A percentile compares a stretch with the other conserved stretches of the same genome.
phyloP scores from a whole-genome alignment of 2,113 vertebrate species.

The Marmota monax region DNA sequence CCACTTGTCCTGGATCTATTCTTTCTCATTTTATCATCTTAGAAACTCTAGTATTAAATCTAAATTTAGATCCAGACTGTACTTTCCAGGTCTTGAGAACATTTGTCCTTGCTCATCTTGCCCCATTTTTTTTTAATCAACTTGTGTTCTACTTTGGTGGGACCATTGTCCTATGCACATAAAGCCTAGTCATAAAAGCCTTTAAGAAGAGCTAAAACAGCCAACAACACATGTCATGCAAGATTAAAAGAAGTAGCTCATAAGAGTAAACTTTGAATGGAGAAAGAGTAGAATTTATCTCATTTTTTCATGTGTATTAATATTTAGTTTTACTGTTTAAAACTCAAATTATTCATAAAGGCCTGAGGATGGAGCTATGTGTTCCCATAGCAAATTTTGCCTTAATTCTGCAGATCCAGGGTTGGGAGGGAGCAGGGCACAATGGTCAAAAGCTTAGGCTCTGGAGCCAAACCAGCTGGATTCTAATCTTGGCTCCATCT shows the following conservation, averaged over 20 bases:
- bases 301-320: background rate
- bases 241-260: background rate
- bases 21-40: background rate
- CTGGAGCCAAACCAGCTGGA: background rate
- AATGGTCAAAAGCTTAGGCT: background rate
- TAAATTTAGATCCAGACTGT: background rate
- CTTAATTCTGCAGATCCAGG: background rate
- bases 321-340: background rate
- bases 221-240: background rate
- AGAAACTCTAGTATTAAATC: background rate
- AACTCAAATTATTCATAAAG: background rate
- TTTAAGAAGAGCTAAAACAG: background rate
- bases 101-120: background rate
- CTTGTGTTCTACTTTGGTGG: background rate
- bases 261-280: background rate
- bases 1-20: background rate
- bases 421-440: too few species aligned
- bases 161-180: background rate
- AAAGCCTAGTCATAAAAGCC: background rate
- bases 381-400: background rate
- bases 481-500: background rate
- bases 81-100: background rate
- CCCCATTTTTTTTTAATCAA: constrained; percentile 7
- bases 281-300: background rate
- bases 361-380: background rate